A percentile compares a stretch with the other conserved stretches of the same genome.
These are phyloP conservation scores for Scaptomyza tumidula DNA, from an alignment of 2,888 invertebrate species.

Conservation along the genomic window DNA sequence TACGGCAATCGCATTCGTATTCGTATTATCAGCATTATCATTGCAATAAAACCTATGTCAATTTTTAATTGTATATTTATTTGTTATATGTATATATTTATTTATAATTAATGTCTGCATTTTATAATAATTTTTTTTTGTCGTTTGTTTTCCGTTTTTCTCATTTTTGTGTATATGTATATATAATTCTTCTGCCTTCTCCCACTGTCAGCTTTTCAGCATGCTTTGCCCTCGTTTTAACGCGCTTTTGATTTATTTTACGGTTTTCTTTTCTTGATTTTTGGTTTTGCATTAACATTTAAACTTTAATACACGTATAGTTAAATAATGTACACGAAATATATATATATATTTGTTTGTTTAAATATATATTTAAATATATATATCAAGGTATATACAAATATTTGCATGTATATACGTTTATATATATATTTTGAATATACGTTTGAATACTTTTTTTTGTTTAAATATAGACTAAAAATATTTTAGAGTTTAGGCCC, in stretches of 20 bases:
- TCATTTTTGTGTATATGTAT: conserved; percentile 60
- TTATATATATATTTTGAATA: conserved; percentile 47
- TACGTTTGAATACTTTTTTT: conserved; percentile 38
- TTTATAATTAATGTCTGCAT: conserved; percentile 57
- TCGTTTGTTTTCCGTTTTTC: conserved; percentile 26
- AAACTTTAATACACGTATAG: conserved; percentile 78
- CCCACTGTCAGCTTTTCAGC: conserved; percentile 26
- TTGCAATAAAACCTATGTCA: conserved; percentile 75
- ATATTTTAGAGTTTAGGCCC: conserved; percentile 73
- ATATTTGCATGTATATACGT: conserved; percentile 42
- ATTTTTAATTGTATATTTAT: conserved; percentile 72
- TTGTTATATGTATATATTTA: conserved; percentile 72
- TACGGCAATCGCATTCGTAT: conserved; percentile 31
- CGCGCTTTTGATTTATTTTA: conserved; percentile 49
- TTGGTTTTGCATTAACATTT: conserved; percentile 62
- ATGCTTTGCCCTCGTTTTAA: conserved; percentile 37
- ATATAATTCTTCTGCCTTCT: conserved; percentile 52
- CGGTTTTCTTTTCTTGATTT: conserved; percentile 29
- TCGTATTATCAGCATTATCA: conserved; percentile 62
- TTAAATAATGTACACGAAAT: conserved; percentile 79
- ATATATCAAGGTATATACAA: conserved; percentile 29
- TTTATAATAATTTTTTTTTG: conserved; percentile 28
- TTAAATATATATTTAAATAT: conserved; percentile 42
- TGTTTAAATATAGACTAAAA: conserved; percentile 62
- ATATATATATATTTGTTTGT: conserved; percentile 28